phyloP scores from a whole-genome alignment of 2,888 invertebrate species.

The Taphrorychus bicolor region DNA sequence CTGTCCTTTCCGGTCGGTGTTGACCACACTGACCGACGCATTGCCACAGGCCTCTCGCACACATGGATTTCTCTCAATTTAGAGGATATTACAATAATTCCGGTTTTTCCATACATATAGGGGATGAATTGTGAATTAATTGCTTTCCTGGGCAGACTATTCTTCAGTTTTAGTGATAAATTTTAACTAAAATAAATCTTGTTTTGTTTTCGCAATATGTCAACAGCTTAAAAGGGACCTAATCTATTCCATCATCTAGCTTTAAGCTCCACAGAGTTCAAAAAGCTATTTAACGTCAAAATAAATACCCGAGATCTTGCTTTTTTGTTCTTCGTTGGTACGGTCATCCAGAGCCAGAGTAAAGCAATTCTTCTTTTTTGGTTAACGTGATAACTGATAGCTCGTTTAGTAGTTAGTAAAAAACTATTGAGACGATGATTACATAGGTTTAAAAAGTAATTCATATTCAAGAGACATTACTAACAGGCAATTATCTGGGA shows the following conservation, averaged over 20 bases:
- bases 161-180: background rate
- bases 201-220: conserved; percentile 53
- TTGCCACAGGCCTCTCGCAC: conserved; percentile 42
- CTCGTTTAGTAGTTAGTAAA: too few relatives aligned
- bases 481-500: too few relatives aligned
- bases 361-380: too few relatives aligned
- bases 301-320: conserved; percentile 52
- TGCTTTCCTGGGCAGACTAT: background rate
- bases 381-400: too few relatives aligned
- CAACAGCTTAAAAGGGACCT: conserved; percentile 44
- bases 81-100: conserved; percentile 49
- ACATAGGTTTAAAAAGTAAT: background rate
- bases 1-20: conserved; percentile 42
- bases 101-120: conserved; percentile 1
- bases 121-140: background rate
- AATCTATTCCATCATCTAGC: conserved; percentile 42
- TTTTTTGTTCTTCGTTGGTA: conserved; percentile 48
- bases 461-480: too few relatives aligned
- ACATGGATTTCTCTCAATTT: conserved; percentile 57
- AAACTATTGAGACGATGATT: too few relatives aligned
- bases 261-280: conserved; percentile 29
- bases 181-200: conserved; percentile 50
- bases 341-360: too few relatives aligned
- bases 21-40: conserved; percentile 45
- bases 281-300: conserved; percentile 53